Percentiles rank a stretch among this genome's conserved stretches.
phyloP scores from a whole-genome alignment of 2,888 invertebrate species.

The Magallana nippona region DNA sequence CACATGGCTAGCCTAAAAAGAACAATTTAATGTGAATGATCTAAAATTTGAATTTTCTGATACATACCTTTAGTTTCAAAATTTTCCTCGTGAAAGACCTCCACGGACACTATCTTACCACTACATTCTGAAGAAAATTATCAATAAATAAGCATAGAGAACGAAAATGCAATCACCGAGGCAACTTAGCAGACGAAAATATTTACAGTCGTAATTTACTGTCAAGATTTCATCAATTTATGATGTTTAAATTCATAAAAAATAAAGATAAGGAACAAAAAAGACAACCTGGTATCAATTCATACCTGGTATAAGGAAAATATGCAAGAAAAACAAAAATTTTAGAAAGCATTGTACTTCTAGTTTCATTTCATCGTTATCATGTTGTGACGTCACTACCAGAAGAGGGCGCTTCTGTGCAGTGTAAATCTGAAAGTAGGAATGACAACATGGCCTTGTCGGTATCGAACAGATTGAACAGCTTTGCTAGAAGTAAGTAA shows the following conservation, averaged over 20 bases:
- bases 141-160: too few species aligned
- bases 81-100: constrained; percentile 35
- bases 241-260: too few species aligned
- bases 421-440: not conserved
- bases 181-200: constrained; percentile 2
- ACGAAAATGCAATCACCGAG: too few species aligned
- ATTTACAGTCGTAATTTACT: not conserved
- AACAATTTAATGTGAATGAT: too few species aligned
- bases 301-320: not conserved
- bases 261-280: too few species aligned
- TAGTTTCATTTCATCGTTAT: constrained; percentile 21
- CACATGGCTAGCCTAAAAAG: too few species aligned
- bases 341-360: not conserved
- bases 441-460: constrained; percentile 22
- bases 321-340: not conserved
- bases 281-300: too few species aligned
- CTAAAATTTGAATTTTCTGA: too few species aligned
- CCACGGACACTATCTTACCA: constrained; percentile 7
- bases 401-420: constrained; percentile 3
- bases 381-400: not conserved
- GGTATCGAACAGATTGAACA: not conserved
- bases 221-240: too few species aligned
- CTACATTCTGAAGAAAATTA: not conserved
- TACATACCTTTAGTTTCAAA: constrained; percentile 37
- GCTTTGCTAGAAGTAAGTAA: constrained; percentile 17